Evolutionary conservation across 2,888 invertebrate genomes (phyloP).

Genomic region (Eupelmus urozonus): DNA sequence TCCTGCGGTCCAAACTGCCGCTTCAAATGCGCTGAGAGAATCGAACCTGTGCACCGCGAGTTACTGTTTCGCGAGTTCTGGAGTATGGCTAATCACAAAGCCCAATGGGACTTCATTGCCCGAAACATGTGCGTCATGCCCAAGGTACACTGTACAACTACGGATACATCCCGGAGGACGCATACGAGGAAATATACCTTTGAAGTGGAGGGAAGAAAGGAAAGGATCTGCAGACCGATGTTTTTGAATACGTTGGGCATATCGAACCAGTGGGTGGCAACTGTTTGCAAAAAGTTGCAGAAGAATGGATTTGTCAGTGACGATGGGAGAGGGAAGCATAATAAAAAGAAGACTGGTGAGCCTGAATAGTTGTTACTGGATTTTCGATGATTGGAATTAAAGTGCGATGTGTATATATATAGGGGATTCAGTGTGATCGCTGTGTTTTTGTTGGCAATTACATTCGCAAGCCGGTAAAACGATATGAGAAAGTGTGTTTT

Average conservation of each 20-base stretch:
- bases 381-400: too few relatives aligned
- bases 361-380: too few relatives aligned
- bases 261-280: slow-evolving; percentile 16
- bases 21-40: slow-evolving; percentile 2
- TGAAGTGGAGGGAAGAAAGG: too few relatives aligned
- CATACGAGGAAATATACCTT: slow-evolving; percentile 11
- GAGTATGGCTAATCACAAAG: slow-evolving; percentile 24
- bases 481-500: too few relatives aligned
- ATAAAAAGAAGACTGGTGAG: slow-evolving; percentile 5
- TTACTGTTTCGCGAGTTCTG: slow-evolving; percentile 25
- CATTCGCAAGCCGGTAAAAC: too few relatives aligned
- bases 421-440: too few relatives aligned
- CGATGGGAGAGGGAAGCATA: slow-evolving; percentile 29
- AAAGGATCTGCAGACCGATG: slow-evolving; percentile 33
- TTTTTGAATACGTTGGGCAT: slow-evolving; percentile 39
- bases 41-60: neutral
- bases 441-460: too few relatives aligned
- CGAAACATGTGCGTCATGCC: slow-evolving; percentile 14
- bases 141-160: slow-evolving; percentile 7
- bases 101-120: slow-evolving; percentile 44
- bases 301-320: slow-evolving; percentile 6
- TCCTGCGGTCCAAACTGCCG: slow-evolving; percentile 18
- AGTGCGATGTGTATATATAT: too few relatives aligned
- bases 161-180: neutral
- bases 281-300: slow-evolving; percentile 32